Percentiles rank a stretch among this genome's conserved stretches.
phyloP scores from a whole-genome alignment of 1,140 invertebrate species.

The Vanessa tameamea region DNA sequence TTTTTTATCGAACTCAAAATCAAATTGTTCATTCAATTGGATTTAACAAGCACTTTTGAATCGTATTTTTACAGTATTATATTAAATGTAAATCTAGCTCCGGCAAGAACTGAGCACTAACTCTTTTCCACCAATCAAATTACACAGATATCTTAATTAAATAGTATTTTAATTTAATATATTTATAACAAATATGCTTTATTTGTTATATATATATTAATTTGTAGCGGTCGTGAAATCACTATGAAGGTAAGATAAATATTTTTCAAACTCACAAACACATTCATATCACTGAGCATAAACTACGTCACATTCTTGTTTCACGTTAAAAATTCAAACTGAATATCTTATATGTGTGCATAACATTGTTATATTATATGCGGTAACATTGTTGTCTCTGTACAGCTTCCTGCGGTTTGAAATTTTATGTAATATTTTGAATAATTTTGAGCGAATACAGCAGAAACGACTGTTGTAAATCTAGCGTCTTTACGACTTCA shows the following conservation, averaged over 20 bases:
- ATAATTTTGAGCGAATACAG: background rate
- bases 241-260: background rate
- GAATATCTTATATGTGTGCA: background rate
- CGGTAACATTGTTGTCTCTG: background rate
- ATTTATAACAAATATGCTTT: no score
- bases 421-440: conserved; percentile 5
- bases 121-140: no score
- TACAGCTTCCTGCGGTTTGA: background rate
- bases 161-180: no score
- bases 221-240: no score
- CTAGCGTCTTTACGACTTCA: conserved; percentile 6
- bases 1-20: no score
- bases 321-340: background rate
- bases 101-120: no score
- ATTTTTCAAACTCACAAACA: background rate
- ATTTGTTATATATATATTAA: no score
- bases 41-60: no score
- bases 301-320: background rate
- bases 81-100: no score
- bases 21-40: no score
- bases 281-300: background rate
- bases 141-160: no score
- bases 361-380: background rate
- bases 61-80: no score
- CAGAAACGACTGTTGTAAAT: conserved; percentile 1